These are phyloP conservation scores for Muscina levida DNA, from an alignment of 2,888 invertebrate genomes.

Conservation along the genomic window DNA sequence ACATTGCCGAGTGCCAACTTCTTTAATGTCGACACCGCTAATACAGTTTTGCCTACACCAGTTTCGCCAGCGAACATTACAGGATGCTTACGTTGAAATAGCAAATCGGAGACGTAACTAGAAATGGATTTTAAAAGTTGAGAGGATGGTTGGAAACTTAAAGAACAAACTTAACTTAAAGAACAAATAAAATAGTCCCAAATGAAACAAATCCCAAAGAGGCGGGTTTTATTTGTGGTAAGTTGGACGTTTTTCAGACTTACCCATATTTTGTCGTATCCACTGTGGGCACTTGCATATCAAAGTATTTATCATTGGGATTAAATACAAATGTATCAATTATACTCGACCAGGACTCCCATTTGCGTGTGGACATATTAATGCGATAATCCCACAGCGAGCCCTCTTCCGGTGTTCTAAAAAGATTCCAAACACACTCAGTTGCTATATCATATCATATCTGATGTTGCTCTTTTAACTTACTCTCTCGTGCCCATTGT, in stretches of 20 bases:
- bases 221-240: too few species aligned
- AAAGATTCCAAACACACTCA: too few species aligned
- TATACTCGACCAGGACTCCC: conserved; percentile 90
- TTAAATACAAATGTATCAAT: conserved; percentile 88
- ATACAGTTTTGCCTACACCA: conserved; percentile 94
- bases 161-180: too few species aligned
- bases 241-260: too few species aligned
- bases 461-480: too few species aligned
- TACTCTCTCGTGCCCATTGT: conserved; percentile 81
- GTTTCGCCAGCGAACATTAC: conserved; percentile 95
- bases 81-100: conserved; percentile 87
- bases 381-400: conserved; percentile 89
- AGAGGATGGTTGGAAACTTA: background rate
- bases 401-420: conserved; percentile 84
- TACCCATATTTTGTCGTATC: conserved; percentile 93
- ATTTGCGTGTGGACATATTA: conserved; percentile 84
- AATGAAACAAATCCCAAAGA: too few species aligned
- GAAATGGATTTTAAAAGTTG: background rate
- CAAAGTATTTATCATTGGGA: conserved; percentile 88
- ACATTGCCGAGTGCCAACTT: conserved; percentile 83
- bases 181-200: too few species aligned
- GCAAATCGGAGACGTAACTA: conserved; percentile 81
- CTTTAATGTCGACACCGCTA: conserved; percentile 88
- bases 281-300: conserved; percentile 93
- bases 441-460: background rate